Conservation (phyloP, 2,113 vertebrate species). For the Lichenostomus cassidix region DNA sequence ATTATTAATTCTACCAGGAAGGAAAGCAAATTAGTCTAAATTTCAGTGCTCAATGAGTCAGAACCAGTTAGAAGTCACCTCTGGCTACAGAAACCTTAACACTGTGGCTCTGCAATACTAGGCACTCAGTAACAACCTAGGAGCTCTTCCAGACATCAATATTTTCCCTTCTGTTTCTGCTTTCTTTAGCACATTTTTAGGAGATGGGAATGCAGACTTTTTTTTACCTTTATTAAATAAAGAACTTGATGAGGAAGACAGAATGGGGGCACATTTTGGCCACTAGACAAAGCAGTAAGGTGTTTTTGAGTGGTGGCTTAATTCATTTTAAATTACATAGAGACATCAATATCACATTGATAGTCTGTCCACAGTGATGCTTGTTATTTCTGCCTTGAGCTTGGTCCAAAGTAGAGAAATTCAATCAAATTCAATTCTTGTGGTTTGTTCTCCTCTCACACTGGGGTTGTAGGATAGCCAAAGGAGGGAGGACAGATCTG, state of each 20-base stretch:
- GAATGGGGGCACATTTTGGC: constrained; percentile 5
- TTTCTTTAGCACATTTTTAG: constrained; percentile 1
- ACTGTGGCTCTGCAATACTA: neutral
- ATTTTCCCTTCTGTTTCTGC: neutral
- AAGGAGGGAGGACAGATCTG: neutral
- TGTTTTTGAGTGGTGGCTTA: neutral
- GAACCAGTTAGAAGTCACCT: constrained; percentile 13
- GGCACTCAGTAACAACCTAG: neutral
- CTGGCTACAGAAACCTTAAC: neutral
- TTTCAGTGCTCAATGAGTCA: neutral
- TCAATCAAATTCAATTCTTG: neutral
- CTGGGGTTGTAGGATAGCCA: neutral
- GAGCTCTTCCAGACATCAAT: neutral
- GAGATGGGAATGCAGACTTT: neutral
- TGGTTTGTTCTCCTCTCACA: neutral
- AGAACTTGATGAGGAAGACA: constrained; percentile 22
- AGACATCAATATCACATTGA: constrained; percentile 3
- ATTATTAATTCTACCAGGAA: neutral
- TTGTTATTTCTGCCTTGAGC: neutral
- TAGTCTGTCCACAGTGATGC: neutral
- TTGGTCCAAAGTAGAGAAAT: neutral
- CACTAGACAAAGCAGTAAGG: neutral
- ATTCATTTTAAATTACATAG: neutral
- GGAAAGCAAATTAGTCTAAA: constrained; percentile 19
- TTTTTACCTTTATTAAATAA: neutral